Conservation (phyloP, 1,140 invertebrate genomes). For the Riptortus pedestris region DNA sequence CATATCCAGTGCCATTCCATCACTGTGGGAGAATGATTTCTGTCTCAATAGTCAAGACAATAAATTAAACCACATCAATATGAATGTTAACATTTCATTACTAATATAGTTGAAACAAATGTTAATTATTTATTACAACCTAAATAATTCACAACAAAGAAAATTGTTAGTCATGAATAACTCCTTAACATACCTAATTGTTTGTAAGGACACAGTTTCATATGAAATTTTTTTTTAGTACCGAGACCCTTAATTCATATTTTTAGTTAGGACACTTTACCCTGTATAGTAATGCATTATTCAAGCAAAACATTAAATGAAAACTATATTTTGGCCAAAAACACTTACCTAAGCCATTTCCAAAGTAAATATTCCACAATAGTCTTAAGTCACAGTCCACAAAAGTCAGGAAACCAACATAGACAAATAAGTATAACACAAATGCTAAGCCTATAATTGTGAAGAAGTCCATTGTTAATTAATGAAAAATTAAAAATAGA, state of each 20-base stretch:
- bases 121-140: too few species aligned
- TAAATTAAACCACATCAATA: too few species aligned
- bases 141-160: too few species aligned
- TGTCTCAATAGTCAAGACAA: too few species aligned
- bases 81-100: too few species aligned
- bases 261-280: background rate
- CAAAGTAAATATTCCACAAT: slow-evolving; percentile 26
- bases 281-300: background rate
- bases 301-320: background rate
- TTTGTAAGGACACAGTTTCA: background rate
- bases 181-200: too few species aligned
- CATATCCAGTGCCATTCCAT: too few species aligned
- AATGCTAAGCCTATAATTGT: slow-evolving; percentile 23
- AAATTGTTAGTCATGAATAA: too few species aligned
- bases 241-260: background rate
- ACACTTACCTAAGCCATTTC: slow-evolving; percentile 29
- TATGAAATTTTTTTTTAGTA: background rate
- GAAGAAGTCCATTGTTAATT: slow-evolving; percentile 29
- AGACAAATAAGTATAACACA: slow-evolving; percentile 26
- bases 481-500: too few species aligned
- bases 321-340: background rate
- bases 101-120: too few species aligned
- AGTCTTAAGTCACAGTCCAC: slow-evolving; percentile 30
- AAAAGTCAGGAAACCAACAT: slow-evolving; percentile 27
- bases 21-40: too few species aligned